Evolutionary conservation across 2,888 invertebrate species (phyloP), one percentile per base, ranked within the genome.

Genomic region (Stenichneumon culpator): DNA sequence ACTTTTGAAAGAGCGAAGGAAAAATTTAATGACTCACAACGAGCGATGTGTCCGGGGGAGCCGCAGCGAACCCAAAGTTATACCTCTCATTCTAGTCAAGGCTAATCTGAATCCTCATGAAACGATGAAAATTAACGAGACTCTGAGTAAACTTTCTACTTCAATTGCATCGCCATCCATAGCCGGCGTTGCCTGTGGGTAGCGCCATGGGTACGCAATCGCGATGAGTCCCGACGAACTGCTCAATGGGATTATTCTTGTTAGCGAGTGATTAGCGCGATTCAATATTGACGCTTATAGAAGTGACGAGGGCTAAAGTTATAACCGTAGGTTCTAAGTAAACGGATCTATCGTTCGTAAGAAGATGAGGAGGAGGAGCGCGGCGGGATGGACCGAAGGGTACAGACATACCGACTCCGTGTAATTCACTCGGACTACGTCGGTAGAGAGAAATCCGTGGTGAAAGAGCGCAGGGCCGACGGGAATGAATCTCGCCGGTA

Each of bases 261-360:
- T 75, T 75, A 75, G 75, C 75, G 75, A 75, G 75, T 75, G 75
- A 75, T 75, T 75, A 75, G 75, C 67, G 75, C 65, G 75, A 65
- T 75, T 75, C 75, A 75, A 63, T 72, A 50, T 67, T 57, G n/a
- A 72, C 47, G 60, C 39, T 68, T 78, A 67, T 57, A 44, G 67
- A 73, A 67, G 57, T 78, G 57, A 78, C 39, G 67, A 82, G 50
- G 63, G 70, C 47, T 78, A 57, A 67, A 68, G 70, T 82, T 70
- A 72, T 78, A 44, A 77, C 52, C 77, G 70, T 78, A 54, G 75
- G 75, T 75, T 67, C 67, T 75, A 67, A 75, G 75, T 75, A 75
- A 75, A 75, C 75, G 75, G 75, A 67, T 75, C 75, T 75, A 75
- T 75, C 77, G 70, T 65, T 72, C 65, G 75, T 68, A 32, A 36